Conservation (phyloP, 2,113 vertebrate species). For the Nyctereutes procyonoides region DNA sequence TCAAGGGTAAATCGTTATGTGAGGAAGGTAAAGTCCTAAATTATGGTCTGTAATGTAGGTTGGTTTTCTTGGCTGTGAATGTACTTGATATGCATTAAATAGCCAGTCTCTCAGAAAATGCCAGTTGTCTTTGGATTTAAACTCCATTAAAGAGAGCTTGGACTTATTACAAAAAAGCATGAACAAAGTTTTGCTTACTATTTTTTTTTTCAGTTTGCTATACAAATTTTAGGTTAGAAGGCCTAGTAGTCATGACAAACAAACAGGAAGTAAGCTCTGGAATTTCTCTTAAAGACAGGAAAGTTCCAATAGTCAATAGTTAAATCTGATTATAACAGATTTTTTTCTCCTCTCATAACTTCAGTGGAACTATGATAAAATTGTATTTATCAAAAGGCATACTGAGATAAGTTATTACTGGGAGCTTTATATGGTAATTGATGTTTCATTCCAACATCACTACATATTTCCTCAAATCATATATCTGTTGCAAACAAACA, state of each 20-base stretch:
- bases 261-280: not conserved
- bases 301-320: not conserved
- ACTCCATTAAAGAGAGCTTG: slow-evolving; percentile 19
- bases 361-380: not conserved
- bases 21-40: not conserved
- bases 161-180: not conserved
- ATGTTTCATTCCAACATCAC: not conserved
- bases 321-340: not conserved
- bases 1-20: not conserved
- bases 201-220: not conserved
- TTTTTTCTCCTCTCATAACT: not conserved
- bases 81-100: not conserved
- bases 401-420: not conserved
- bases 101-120: not conserved
- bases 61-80: not conserved
- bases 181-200: not conserved
- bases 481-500: not conserved
- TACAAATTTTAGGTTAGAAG: not conserved
- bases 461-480: not conserved
- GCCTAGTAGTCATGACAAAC: not conserved
- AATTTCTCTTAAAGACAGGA: not conserved
- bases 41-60: not conserved
- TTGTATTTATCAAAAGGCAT: not conserved
- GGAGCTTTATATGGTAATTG: not conserved
- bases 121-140: not conserved